Conservation (phyloP, 2,888 invertebrate genomes). For the Spisula subtruncata region DNA sequence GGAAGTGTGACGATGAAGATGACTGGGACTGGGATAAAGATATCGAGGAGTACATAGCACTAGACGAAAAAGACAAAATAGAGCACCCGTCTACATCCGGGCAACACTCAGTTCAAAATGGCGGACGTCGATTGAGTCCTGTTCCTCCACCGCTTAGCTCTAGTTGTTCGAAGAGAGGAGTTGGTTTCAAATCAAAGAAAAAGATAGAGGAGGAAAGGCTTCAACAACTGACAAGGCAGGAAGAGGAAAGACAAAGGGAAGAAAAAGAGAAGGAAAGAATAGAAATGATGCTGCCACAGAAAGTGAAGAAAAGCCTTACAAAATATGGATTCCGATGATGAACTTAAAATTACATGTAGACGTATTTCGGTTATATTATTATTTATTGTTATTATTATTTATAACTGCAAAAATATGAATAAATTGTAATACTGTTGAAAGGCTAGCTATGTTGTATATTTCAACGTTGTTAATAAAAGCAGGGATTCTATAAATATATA, state of each 20-base stretch:
- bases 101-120: background rate
- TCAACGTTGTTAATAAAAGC: background rate
- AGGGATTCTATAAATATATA: no score
- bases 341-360: no score
- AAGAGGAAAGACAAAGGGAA: conserved; percentile 33
- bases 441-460: background rate
- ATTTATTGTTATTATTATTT: background rate
- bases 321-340: conserved; percentile 47
- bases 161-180: conserved; percentile 32
- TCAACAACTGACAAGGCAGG: background rate
- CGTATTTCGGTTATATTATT: background rate
- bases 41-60: conserved; percentile 40
- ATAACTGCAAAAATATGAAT: background rate
- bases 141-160: background rate
- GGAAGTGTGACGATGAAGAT: conserved; percentile 39
- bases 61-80: conserved; percentile 28
- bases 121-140: background rate
- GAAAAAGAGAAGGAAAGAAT: conserved; percentile 43
- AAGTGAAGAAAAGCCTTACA: conserved; percentile 35
- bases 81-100: conserved; percentile 17
- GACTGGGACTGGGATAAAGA: conserved; percentile 58
- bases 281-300: conserved; percentile 47
- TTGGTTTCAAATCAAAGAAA: conserved; percentile 45
- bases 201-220: conserved; percentile 30
- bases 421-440: background rate